A percentile compares a stretch with the other conserved stretches of the same genome.
These are phyloP conservation scores for Phoenicopterus ruber DNA, from an alignment of 2,113 vertebrate genomes.

Conservation along the genomic window DNA sequence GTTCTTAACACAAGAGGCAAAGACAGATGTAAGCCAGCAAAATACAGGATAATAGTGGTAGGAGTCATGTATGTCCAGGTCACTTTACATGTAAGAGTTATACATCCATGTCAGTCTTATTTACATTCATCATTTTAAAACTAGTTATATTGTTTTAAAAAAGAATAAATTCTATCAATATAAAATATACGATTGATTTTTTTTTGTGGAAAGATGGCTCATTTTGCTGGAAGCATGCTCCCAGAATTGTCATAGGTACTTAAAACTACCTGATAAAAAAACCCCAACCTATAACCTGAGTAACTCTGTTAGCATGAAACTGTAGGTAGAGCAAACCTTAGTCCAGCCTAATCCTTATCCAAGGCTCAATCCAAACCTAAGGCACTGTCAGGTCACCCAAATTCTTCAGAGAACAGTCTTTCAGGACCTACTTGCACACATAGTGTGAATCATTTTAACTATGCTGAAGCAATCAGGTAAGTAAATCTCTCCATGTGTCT, in stretches of 20 bases:
- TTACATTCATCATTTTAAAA: background rate
- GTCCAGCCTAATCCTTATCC: background rate
- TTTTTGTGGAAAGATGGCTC: background rate
- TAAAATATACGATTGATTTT: background rate
- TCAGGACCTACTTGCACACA: background rate
- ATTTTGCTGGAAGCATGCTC: background rate
- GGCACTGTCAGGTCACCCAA: background rate
- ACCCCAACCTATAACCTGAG: background rate
- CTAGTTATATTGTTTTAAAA: background rate
- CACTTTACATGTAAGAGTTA: background rate
- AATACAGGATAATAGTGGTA: background rate
- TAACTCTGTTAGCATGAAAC: background rate
- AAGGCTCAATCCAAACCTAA: background rate
- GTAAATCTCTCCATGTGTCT: background rate
- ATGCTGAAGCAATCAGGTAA: background rate
- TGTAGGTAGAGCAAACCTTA: background rate
- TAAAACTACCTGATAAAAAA: background rate
- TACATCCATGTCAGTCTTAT: background rate
- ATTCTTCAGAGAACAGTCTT: background rate
- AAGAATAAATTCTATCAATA: background rate
- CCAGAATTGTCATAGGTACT: background rate
- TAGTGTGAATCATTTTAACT: background rate
- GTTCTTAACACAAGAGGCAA: background rate
- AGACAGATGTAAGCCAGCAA: background rate
- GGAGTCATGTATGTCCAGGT: background rate